These are phyloP conservation scores for Chitala chitala DNA, from an alignment of 2,113 vertebrate species.

Conservation along the genomic window DNA sequence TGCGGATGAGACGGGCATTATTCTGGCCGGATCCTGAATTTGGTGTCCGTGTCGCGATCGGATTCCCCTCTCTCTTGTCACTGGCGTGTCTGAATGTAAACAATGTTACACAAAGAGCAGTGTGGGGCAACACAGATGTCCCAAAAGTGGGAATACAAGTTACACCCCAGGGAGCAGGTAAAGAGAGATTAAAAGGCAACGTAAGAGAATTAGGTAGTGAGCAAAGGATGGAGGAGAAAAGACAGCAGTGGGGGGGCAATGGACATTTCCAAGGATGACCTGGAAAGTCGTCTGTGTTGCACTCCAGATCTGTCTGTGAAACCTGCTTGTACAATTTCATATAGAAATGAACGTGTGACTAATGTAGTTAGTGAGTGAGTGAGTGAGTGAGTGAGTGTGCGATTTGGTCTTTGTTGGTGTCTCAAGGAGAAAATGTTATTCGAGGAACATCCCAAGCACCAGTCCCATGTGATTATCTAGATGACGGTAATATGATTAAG, in stretches of 20 bases:
- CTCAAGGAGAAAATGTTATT: not conserved
- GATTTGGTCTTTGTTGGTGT: not conserved
- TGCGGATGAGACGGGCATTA: slow-evolving; percentile 2
- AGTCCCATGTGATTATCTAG: slow-evolving; percentile 40
- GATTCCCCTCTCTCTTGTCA: not conserved
- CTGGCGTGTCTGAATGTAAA: slow-evolving; percentile 32
- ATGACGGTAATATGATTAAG: slow-evolving; percentile 51
- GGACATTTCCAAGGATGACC: not conserved
- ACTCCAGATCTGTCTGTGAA: not conserved
- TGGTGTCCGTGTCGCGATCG: not conserved
- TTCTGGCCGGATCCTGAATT: not conserved
- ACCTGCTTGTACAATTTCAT: too few relatives aligned
- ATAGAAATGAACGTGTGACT: too few relatives aligned
- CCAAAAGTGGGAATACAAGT: slow-evolving; percentile 34
- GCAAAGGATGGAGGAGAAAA: not conserved
- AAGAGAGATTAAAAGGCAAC: not conserved
- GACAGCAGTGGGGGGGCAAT: not conserved
- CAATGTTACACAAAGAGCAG: slow-evolving; percentile 31
- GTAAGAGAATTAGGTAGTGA: not conserved
- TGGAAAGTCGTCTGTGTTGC: too few relatives aligned
- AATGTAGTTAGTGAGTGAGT: too few relatives aligned
- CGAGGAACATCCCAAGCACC: slow-evolving; percentile 7
- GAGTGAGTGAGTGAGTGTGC: slow-evolving; percentile 1
- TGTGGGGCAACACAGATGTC: slow-evolving; percentile 40
- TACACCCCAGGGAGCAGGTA: slow-evolving; percentile 26